These are phyloP conservation scores for Paraescarpia echinospica DNA, from an alignment of 1,140 invertebrate species.

Conservation along the genomic window DNA sequence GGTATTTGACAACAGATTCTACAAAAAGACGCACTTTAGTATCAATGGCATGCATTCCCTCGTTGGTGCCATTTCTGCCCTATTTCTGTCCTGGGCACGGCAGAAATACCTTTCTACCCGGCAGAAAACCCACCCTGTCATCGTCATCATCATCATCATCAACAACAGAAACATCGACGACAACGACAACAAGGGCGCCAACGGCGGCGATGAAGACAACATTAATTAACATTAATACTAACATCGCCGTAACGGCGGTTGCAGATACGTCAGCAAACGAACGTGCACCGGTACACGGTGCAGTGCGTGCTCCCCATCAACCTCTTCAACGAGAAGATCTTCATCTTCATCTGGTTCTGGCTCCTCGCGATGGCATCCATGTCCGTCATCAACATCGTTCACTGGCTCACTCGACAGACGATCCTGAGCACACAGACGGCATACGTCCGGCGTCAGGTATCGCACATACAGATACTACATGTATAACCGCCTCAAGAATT, in stretches of 20 bases:
- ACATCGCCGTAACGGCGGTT: conserved; percentile 37
- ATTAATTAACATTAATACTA: background rate
- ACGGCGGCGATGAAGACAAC: background rate
- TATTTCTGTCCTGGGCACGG: no score
- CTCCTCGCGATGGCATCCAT: conserved; percentile 36
- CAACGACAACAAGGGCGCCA: background rate
- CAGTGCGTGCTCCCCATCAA: conserved; percentile 43
- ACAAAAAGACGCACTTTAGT: no score
- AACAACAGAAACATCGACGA: background rate
- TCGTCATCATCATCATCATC: conserved; percentile 16
- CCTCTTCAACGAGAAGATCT: conserved; percentile 54
- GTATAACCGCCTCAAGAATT: background rate
- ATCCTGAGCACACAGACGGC: conserved; percentile 20
- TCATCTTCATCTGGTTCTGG: conserved; percentile 54
- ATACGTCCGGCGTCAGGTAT: conserved; percentile 17
- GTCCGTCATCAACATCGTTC: conserved; percentile 19
- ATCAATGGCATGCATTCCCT: no score
- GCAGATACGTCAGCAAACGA: conserved; percentile 37
- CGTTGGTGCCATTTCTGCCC: no score
- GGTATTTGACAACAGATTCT: no score
- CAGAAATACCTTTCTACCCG: no score
- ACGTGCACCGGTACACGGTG: conserved; percentile 39
- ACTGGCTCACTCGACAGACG: conserved; percentile 13
- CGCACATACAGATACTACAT: background rate
- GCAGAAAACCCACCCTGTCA: no score